phyloP scores from a whole-genome alignment of 2,888 invertebrate genomes.

The Thumatha senex region DNA sequence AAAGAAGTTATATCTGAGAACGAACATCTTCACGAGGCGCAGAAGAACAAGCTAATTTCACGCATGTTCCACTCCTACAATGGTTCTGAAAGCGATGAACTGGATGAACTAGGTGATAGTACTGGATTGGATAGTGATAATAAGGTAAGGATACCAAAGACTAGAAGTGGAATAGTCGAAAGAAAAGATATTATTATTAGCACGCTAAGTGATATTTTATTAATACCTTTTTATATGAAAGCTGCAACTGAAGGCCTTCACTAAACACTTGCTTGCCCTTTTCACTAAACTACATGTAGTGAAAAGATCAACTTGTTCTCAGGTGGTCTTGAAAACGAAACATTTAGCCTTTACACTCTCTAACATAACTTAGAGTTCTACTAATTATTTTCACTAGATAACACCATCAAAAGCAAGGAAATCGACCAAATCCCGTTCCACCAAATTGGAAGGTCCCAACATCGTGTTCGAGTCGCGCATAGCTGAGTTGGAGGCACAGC shows the following conservation, averaged over 20 bases:
- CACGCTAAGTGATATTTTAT: too few species aligned
- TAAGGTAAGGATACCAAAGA: conserved; percentile 50
- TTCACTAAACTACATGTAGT: too few species aligned
- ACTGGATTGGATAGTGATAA: conserved; percentile 76
- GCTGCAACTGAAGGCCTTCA: too few species aligned
- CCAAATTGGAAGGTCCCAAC: conserved; percentile 87
- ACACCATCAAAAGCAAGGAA: conserved; percentile 65
- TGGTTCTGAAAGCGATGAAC: conserved; percentile 74
- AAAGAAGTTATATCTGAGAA: conserved; percentile 94
- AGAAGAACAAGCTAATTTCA: conserved; percentile 86
- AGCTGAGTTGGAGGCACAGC: conserved; percentile 92
- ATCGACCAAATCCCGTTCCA: conserved; percentile 51
- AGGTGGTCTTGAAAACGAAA: too few species aligned
- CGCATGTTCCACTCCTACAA: conserved; percentile 85
- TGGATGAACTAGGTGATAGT: conserved; percentile 73
- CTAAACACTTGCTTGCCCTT: too few species aligned
- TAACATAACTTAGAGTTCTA: neutral
- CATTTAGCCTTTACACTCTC: too few species aligned
- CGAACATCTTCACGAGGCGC: conserved; percentile 90
- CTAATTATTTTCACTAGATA: conserved; percentile 34
- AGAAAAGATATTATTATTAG: too few species aligned
- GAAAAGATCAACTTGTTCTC: too few species aligned
- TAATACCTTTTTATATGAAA: too few species aligned
- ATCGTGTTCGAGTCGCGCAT: conserved; percentile 93
- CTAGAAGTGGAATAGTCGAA: too few species aligned